These are phyloP conservation scores for Drosophila paramelanica DNA, from an alignment of 2,888 invertebrate genomes.

Conservation along the genomic window DNA sequence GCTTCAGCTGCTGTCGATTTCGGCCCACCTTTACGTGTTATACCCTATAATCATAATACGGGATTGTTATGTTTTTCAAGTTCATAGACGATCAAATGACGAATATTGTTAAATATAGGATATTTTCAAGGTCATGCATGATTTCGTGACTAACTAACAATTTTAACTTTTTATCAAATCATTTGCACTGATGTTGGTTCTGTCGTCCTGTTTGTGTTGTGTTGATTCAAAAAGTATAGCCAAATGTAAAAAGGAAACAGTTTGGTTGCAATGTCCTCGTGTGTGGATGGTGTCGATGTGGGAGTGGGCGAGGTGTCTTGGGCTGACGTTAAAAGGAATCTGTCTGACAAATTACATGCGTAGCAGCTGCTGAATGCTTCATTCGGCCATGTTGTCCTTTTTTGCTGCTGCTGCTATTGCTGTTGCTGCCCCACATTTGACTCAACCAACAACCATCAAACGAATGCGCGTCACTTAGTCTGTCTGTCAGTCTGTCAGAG, in stretches of 20 bases:
- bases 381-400: conserved; percentile 35
- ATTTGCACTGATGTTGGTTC: conserved; percentile 59
- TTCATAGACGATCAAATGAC: background rate
- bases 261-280: conserved; percentile 53
- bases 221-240: conserved; percentile 42
- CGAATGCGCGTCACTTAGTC: conserved; percentile 46
- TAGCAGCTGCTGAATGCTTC: conserved; percentile 69
- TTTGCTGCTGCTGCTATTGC: conserved; percentile 14
- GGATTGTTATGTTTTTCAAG: background rate
- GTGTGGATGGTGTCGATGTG: conserved; percentile 8
- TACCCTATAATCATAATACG: background rate
- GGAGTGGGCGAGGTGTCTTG: conserved; percentile 19
- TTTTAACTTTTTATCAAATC: conserved; percentile 71
- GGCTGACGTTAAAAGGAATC: conserved; percentile 64
- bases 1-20: conserved; percentile 7
- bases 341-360: conserved; percentile 78
- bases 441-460: conserved; percentile 42
- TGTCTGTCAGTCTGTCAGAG: conserved; percentile 10
- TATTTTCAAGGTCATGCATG: background rate
- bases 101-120: background rate
- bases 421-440: conserved; percentile 41
- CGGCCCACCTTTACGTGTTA: conserved; percentile 10
- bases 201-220: conserved; percentile 26
- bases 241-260: conserved; percentile 68
- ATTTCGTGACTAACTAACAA: conserved; percentile 1